Conservation (phyloP, 1,140 invertebrate genomes). For the Tenebrio molitor region DNA sequence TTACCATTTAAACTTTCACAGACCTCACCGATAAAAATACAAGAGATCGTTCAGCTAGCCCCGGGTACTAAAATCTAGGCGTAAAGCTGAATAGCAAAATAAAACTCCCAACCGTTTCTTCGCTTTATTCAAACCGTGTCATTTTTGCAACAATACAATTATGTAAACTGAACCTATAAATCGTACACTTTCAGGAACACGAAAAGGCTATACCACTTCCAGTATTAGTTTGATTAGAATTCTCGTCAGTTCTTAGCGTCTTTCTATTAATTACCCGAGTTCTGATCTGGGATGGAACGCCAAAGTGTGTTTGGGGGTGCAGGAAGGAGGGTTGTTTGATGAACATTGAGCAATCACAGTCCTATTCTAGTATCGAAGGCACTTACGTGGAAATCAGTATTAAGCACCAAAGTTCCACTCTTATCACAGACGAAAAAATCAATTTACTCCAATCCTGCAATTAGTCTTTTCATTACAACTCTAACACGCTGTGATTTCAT, state of each 20-base stretch:
- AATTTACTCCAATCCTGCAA: slow-evolving; percentile 14
- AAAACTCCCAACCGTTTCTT: not conserved
- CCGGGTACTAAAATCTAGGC: slow-evolving; percentile 28
- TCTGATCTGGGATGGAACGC: slow-evolving; percentile 60
- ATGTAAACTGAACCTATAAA: not conserved
- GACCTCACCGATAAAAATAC: slow-evolving; percentile 6
- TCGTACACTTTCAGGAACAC: slow-evolving; percentile 8
- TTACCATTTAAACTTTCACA: slow-evolving; percentile 27
- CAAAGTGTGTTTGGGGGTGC: slow-evolving; percentile 55
- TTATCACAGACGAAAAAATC: slow-evolving; percentile 47
- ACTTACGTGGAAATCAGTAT: slow-evolving; percentile 63
- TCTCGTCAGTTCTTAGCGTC: slow-evolving; percentile 59
- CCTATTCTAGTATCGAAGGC: slow-evolving; percentile 62
- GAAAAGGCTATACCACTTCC: slow-evolving; percentile 4
- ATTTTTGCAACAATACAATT: not conserved
- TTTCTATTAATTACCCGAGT: slow-evolving; percentile 63
- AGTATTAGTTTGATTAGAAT: slow-evolving; percentile 57
- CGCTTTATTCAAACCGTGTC: slow-evolving; percentile 18
- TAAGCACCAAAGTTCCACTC: slow-evolving; percentile 56
- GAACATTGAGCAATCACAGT: slow-evolving; percentile 63
- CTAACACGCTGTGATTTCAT: no score
- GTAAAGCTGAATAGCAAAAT: slow-evolving; percentile 11
- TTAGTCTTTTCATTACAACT: slow-evolving; percentile 22
- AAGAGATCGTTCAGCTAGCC: slow-evolving; percentile 32
- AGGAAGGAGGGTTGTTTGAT: slow-evolving; percentile 62